Percentiles rank a stretch among this genome's conserved stretches.
phyloP scores from a whole-genome alignment of 2,888 invertebrate species.

The Pteria penguin region DNA sequence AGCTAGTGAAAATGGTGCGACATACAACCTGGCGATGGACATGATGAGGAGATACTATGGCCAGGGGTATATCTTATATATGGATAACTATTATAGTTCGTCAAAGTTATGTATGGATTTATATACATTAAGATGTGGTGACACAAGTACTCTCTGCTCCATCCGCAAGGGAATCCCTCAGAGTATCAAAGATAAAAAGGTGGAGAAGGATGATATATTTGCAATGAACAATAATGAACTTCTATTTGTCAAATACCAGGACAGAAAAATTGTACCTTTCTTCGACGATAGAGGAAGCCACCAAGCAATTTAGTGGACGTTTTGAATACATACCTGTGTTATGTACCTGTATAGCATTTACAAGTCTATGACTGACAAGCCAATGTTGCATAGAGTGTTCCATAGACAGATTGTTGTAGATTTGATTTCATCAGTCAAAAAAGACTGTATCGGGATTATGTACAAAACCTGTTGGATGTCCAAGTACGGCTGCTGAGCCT shows the following conservation, averaged over 20 bases:
- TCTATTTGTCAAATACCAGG: conserved; percentile 32
- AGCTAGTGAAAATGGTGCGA: conserved; percentile 32
- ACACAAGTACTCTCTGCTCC: conserved; percentile 29
- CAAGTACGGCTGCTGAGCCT: conserved; percentile 11
- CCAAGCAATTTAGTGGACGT: conserved; percentile 3
- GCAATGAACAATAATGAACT: conserved; percentile 10
- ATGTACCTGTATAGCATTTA: no score
- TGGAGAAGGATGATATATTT: conserved; percentile 20
- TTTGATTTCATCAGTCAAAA: conserved; percentile 1
- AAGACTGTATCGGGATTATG: conserved; percentile 3
- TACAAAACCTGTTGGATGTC: conserved; percentile 11
- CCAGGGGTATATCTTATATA: no score
- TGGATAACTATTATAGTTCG: conserved; percentile 42
- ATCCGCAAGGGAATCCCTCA: conserved; percentile 44
- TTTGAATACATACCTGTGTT: conserved; percentile 28
- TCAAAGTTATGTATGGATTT: conserved; percentile 37
- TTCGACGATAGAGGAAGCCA: no score
- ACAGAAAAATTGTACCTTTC: conserved; percentile 37
- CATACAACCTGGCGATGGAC: conserved; percentile 43
- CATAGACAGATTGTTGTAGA: conserved; percentile 7
- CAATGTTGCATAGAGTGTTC: conserved; percentile 24
- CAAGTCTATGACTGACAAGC: conserved; percentile 5
- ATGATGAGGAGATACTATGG: conserved; percentile 28
- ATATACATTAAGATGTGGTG: conserved; percentile 9
- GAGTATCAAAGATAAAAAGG: conserved; percentile 19